Evolutionary conservation across 2,888 invertebrate species (phyloP), one percentile per base, ranked within the genome.

Genomic region (Pseudeuparius sepicola): DNA sequence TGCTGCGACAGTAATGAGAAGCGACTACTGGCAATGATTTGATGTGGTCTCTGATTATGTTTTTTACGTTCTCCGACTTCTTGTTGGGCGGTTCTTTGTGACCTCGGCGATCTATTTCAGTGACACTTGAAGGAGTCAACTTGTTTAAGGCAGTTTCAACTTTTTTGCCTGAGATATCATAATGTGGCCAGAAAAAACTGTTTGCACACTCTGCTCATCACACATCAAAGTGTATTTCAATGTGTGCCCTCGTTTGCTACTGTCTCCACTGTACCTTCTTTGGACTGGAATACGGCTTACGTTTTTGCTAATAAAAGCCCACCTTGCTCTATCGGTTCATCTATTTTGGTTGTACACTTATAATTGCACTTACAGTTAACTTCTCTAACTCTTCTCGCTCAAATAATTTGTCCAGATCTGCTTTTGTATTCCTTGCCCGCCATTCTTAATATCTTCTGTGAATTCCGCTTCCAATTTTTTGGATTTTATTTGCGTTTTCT

Each of bases 1-100:
- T 31, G 31, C 36, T 36, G 12, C 36, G 16, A 31, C 25, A 36
- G 31, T 36, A 36, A 36, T 31, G 31, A 25, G 28, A 37, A 32
- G 20, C 32, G 20, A 32, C 20, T 20, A 32, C 17, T 11, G 32
- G 32, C 20, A 32, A 32, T 18, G 33, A 37, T 37, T 37, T 33
- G 10, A 37, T 32, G 26, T 37, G 37, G 30, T 20, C 18, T 33
- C 33, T 33, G 2, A 25, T 31, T 24, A 33, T 33, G 33, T 33
- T 14, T 31, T 31, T 37, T 26, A 23, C 27, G 25, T 17, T 24
- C 32, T 30, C 23, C 15, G 23, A 13, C 16, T 31, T 37, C 20
- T 33, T 37, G 23, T 32, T 17, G 18, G 24, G 32, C 20, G 14
- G 4, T 32, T 17, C 5, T 20, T 20, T 20, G 20, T 20, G 20